A percentile compares a stretch with the other conserved stretches of the same genome.
These are phyloP conservation scores for Conchocele bisecta DNA, from an alignment of 2,888 invertebrate genomes.

Conservation along the genomic window DNA sequence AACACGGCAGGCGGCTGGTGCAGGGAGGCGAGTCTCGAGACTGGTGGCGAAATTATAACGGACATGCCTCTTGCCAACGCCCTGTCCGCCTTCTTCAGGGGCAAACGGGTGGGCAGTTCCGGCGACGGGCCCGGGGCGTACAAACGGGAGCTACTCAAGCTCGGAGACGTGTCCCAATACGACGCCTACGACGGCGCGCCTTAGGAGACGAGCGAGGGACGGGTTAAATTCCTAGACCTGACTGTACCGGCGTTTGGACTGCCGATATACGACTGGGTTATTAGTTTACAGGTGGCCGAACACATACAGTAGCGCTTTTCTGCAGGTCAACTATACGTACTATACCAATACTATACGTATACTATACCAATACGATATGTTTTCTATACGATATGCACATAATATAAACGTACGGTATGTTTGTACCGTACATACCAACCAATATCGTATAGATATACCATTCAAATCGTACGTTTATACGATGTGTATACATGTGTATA, in stretches of 20 bases:
- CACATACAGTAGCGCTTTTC: no score
- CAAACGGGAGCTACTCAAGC: conserved; percentile 51
- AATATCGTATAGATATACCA: no score
- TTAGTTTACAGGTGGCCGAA: conserved; percentile 65
- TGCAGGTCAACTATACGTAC: no score
- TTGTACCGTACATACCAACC: no score
- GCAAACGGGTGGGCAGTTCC: conserved; percentile 60
- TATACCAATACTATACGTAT: no score
- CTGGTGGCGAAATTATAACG: conserved; percentile 48
- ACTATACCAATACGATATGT: no score
- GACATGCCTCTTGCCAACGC: conserved; percentile 51
- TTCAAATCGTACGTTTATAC: no score
- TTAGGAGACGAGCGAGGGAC: conserved; percentile 56
- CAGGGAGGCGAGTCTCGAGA: conserved; percentile 35
- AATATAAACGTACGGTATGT: no score
- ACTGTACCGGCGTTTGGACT: conserved; percentile 65
- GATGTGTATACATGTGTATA: no score
- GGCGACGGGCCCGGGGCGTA: conserved; percentile 67
- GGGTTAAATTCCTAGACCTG: conserved; percentile 61
- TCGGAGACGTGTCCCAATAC: conserved; percentile 42
- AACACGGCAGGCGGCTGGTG: conserved; percentile 59
- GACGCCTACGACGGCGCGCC: conserved; percentile 67
- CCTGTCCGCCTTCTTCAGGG: conserved; percentile 50
- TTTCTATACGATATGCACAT: no score
- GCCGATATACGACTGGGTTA: conserved; percentile 62